phyloP scores from a whole-genome alignment of 2,888 invertebrate species.

The Penaeus monodon region DNA sequence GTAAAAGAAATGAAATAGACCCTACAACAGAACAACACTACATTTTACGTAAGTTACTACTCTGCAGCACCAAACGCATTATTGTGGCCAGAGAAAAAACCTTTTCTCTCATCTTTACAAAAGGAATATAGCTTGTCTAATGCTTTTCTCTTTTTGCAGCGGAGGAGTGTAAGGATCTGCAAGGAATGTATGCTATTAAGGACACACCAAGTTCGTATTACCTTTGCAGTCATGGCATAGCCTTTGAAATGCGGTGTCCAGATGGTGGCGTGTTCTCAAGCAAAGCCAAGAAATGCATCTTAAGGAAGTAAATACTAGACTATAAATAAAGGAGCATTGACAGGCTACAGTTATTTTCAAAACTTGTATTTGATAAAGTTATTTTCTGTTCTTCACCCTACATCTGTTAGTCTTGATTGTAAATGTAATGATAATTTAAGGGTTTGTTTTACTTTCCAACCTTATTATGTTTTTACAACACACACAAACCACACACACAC shows the following conservation, averaged over 20 bases:
- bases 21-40: not conserved
- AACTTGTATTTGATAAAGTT: too few relatives aligned
- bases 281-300: conserved; percentile 27
- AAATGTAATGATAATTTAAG: too few relatives aligned
- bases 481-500: too few relatives aligned
- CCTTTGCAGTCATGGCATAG: conserved; percentile 31
- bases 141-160: not conserved
- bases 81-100: too few relatives aligned
- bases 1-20: conserved; percentile 1
- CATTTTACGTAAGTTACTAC: conserved; percentile 17
- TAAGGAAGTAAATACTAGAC: conserved; percentile 22
- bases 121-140: too few relatives aligned
- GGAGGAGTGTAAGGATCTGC: conserved; percentile 33
- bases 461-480: too few relatives aligned
- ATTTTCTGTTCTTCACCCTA: too few relatives aligned
- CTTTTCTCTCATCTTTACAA: not conserved
- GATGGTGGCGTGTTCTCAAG: conserved; percentile 38
- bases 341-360: too few relatives aligned
- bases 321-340: too few relatives aligned
- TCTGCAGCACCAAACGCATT: too few relatives aligned
- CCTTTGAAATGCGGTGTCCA: conserved; percentile 31
- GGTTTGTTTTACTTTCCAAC: too few relatives aligned
- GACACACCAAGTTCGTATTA: conserved; percentile 20
- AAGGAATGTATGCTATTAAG: conserved; percentile 28
- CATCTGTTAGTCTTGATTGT: too few relatives aligned